A percentile compares a stretch with the other conserved stretches of the same genome.
phyloP scores from a whole-genome alignment of 2,888 invertebrate genomes.

The Pteria penguin region DNA sequence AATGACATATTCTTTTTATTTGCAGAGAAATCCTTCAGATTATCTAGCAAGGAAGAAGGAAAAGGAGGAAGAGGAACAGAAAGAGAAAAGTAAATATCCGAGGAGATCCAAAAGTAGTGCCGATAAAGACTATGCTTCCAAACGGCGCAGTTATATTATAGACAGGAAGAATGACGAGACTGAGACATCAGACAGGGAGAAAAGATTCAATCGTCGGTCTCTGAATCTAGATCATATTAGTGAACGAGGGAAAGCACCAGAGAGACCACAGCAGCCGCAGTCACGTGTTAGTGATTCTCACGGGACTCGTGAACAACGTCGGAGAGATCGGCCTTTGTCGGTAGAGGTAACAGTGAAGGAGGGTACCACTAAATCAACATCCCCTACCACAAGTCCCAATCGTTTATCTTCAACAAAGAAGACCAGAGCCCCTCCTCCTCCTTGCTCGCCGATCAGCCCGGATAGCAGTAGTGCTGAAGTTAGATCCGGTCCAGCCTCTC shows the following conservation, averaged over 20 bases:
- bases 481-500: constrained; percentile 23
- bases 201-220: constrained; percentile 64
- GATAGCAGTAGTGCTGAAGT: constrained; percentile 24
- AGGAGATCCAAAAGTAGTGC: constrained; percentile 48
- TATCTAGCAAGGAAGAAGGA: constrained; percentile 62
- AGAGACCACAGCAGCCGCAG: constrained; percentile 29
- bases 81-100: constrained; percentile 58
- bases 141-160: constrained; percentile 51
- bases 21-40: constrained; percentile 72
- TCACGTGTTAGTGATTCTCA: constrained; percentile 14
- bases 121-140: constrained; percentile 47
- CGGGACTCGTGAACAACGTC: constrained; percentile 13
- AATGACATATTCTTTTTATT: too few relatives aligned
- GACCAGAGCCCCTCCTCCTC: constrained; percentile 63
- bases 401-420: constrained; percentile 59
- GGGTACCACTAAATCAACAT: constrained; percentile 29
- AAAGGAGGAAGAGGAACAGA: constrained; percentile 64
- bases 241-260: constrained; percentile 21
- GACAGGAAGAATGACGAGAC: constrained; percentile 41
- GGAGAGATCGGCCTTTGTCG: constrained; percentile 34
- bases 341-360: constrained; percentile 39
- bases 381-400: constrained; percentile 46
- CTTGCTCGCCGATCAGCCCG: constrained; percentile 36
- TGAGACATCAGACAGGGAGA: constrained; percentile 59
- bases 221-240: constrained; percentile 55